phyloP scores from a whole-genome alignment of 2,888 invertebrate genomes.

The Scelioninae gen. 1 region DNA sequence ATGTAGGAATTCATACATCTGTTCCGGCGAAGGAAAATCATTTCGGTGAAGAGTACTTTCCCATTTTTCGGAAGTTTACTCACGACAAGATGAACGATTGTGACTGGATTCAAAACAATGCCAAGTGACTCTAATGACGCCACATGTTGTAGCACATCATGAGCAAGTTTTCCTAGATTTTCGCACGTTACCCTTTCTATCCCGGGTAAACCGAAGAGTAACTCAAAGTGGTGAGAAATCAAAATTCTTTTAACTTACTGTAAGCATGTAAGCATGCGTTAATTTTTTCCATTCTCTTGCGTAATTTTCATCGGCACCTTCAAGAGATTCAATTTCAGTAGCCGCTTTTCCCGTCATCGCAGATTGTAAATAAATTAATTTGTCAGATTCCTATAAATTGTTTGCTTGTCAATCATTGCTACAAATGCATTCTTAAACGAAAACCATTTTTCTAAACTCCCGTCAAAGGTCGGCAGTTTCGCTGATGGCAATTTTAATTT shows the following conservation, averaged over 20 bases:
- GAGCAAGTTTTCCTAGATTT: background rate
- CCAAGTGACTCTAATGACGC: background rate
- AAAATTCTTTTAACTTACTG: constrained; percentile 63
- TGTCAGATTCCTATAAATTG: constrained; percentile 53
- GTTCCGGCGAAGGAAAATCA: too few species aligned
- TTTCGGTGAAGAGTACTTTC: too few species aligned
- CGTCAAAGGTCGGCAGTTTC: too few species aligned
- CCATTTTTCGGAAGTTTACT: too few species aligned
- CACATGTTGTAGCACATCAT: background rate
- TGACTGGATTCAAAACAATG: background rate
- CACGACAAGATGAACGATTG: background rate
- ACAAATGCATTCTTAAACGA: constrained; percentile 67
- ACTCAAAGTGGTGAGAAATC: constrained; percentile 58
- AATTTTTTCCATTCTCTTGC: constrained; percentile 54
- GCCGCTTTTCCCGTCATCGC: background rate
- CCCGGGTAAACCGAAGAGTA: background rate
- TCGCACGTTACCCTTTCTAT: background rate
- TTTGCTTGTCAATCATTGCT: constrained; percentile 46
- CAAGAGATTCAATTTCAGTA: constrained; percentile 52
- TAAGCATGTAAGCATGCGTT: constrained; percentile 55
- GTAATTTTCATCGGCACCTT: constrained; percentile 57
- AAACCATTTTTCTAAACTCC: background rate
- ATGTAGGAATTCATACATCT: too few species aligned
- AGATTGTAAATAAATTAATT: constrained; percentile 7
- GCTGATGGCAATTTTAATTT: too few species aligned